phyloP scores from a whole-genome alignment of 2,113 vertebrate species.

The Sakesphorus luctuosus region DNA sequence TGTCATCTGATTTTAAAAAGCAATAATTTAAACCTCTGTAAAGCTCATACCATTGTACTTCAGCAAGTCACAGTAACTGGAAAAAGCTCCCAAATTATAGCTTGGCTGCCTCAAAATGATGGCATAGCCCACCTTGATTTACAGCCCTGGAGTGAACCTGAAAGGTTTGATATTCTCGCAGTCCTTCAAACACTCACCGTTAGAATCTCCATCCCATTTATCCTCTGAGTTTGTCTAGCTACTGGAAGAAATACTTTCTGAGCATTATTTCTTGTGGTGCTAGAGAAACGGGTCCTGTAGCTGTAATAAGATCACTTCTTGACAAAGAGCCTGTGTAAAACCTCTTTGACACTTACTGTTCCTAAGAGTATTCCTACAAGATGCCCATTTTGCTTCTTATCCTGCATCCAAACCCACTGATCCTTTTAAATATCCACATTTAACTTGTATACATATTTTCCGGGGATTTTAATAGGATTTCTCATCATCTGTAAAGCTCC shows the following conservation, averaged over 20 bases:
- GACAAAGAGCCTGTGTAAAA: background rate
- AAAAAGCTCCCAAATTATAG: background rate
- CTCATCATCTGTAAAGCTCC: slow-evolving; percentile 1
- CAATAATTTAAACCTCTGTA: background rate
- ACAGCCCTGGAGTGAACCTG: background rate
- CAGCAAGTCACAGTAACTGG: background rate
- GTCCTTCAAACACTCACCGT: background rate
- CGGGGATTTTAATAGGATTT: slow-evolving; percentile 35
- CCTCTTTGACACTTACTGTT: background rate
- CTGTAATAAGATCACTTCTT: background rate
- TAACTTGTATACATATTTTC: background rate
- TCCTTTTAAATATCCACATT: background rate
- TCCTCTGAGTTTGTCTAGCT: background rate
- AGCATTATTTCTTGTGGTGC: background rate
- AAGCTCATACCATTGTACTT: background rate
- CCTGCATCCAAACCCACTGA: background rate
- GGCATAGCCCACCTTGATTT: background rate
- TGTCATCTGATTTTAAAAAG: background rate
- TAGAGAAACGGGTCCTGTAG: background rate
- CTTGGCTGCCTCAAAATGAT: background rate
- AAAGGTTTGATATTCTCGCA: background rate
- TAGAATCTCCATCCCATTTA: background rate
- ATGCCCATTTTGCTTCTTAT: background rate
- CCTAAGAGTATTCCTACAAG: background rate
- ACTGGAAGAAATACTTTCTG: background rate